A percentile compares a stretch with the other conserved stretches of the same genome.
These are phyloP conservation scores for Tenthredo distinguenda DNA, from an alignment of 2,888 invertebrate genomes.

Conservation along the genomic window DNA sequence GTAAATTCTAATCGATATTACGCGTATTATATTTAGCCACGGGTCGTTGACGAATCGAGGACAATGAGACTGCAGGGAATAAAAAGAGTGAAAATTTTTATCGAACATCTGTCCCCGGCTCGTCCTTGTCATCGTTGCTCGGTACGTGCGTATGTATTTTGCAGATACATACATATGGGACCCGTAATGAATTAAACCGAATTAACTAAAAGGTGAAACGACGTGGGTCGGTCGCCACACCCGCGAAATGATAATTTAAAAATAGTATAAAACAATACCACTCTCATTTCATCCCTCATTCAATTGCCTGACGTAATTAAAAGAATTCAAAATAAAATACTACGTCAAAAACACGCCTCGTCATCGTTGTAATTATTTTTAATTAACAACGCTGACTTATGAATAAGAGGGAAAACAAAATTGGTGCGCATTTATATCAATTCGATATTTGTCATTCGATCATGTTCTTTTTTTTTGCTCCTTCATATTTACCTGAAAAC, in stretches of 20 bases:
- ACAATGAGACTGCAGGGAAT: constrained; percentile 7
- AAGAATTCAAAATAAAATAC: not conserved
- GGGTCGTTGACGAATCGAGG: not conserved
- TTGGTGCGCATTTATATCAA: not conserved
- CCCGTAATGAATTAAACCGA: constrained; percentile 7
- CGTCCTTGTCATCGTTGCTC: not conserved
- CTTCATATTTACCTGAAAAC: constrained; percentile 86
- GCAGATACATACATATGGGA: not conserved
- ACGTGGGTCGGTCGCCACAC: not conserved
- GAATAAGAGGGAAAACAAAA: not conserved
- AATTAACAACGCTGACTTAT: not conserved
- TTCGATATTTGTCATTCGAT: not conserved
- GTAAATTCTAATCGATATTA: constrained; percentile 17
- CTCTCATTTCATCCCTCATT: not conserved
- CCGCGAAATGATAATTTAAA: not conserved
- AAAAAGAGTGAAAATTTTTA: not conserved
- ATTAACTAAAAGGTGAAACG: constrained; percentile 4
- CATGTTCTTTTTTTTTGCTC: not conserved
- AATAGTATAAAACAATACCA: not conserved
- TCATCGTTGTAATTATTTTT: constrained; percentile 5
- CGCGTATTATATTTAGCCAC: constrained; percentile 3
- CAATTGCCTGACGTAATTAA: not conserved
- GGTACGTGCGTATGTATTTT: not conserved
- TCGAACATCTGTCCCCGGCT: not conserved
- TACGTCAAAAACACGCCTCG: constrained; percentile 2